Conservation (phyloP, 2,888 invertebrate species). For the Xestia sexstrigata region DNA sequence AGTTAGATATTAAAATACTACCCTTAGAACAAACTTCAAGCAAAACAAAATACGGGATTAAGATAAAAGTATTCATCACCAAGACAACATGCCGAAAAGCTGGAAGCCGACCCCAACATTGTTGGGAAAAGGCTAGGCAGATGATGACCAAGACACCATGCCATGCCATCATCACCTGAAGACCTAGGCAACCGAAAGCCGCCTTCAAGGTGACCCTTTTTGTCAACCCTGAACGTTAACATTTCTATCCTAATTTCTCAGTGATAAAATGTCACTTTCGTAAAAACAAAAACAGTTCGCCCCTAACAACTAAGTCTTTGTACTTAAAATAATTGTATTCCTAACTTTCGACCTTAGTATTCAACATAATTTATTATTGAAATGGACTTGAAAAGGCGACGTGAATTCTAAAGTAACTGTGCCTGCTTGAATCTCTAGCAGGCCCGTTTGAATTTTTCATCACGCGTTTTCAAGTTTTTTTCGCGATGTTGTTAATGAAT, state of each 20-base stretch:
- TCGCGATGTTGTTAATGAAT: constrained; percentile 17
- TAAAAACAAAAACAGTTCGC: not conserved
- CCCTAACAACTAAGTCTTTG: not conserved
- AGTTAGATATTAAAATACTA: no score
- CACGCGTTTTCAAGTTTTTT: constrained; percentile 23
- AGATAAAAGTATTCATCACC: no score
- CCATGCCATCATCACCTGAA: no score
- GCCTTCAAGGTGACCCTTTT: no score
- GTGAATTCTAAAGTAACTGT: constrained; percentile 43
- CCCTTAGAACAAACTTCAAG: no score
- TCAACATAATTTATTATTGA: constrained; percentile 56
- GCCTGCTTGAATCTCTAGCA: not conserved
- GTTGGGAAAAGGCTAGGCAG: no score
- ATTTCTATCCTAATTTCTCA: not conserved
- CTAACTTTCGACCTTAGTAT: constrained; percentile 39
- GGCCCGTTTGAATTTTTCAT: constrained; percentile 42
- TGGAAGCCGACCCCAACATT: no score
- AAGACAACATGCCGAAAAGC: no score
- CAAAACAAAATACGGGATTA: no score
- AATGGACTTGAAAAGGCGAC: constrained; percentile 46
- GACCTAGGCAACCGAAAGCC: no score
- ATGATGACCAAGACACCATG: no score
- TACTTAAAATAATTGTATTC: constrained; percentile 24
- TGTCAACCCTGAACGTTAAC: not conserved
- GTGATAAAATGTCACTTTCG: not conserved